phyloP scores from a whole-genome alignment of 2,113 vertebrate species.

The Gambusia holbrooki region DNA sequence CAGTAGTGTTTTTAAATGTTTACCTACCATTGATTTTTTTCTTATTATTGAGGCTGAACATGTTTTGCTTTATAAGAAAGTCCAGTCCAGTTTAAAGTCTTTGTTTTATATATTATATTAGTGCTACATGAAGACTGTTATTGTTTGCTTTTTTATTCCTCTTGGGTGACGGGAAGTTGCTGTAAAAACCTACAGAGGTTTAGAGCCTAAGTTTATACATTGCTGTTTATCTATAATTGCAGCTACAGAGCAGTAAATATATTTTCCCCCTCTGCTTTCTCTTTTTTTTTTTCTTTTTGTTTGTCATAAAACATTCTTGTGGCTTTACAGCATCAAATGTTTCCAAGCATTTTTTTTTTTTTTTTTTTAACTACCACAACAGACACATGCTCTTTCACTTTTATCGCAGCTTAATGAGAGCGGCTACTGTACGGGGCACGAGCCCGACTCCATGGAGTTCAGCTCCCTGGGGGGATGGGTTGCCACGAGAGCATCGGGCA shows the following conservation, averaged over 20 bases:
- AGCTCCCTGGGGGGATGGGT: constrained; percentile 98
- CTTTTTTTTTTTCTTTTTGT: constrained; percentile 28
- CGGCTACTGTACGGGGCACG: constrained; percentile 97
- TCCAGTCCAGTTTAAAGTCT: background rate
- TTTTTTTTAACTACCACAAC: constrained; percentile 11
- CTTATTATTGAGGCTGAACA: background rate
- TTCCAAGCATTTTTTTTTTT: constrained; percentile 27
- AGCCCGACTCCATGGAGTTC: constrained; percentile 98
- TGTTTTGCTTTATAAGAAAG: background rate
- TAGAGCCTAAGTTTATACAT: constrained; percentile 47
- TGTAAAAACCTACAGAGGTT: constrained; percentile 46
- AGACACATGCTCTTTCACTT: constrained; percentile 27
- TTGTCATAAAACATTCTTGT: constrained; percentile 62
- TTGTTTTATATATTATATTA: background rate
- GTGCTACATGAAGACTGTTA: background rate
- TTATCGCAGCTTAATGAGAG: constrained; percentile 90
- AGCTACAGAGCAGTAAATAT: constrained; percentile 42
- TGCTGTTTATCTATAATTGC: constrained; percentile 37
- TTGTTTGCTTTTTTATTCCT: constrained; percentile 20
- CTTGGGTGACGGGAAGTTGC: constrained; percentile 48
- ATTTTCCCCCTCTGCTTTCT: constrained; percentile 15
- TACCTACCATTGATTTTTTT: background rate
- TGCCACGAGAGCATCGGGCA: constrained; percentile 96
- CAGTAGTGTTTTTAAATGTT: background rate
- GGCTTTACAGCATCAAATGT: constrained; percentile 41